Evolutionary conservation across 2,797 vertebrate genomes (phyloP).

Genomic region (Nannoperca obscura): DNA sequence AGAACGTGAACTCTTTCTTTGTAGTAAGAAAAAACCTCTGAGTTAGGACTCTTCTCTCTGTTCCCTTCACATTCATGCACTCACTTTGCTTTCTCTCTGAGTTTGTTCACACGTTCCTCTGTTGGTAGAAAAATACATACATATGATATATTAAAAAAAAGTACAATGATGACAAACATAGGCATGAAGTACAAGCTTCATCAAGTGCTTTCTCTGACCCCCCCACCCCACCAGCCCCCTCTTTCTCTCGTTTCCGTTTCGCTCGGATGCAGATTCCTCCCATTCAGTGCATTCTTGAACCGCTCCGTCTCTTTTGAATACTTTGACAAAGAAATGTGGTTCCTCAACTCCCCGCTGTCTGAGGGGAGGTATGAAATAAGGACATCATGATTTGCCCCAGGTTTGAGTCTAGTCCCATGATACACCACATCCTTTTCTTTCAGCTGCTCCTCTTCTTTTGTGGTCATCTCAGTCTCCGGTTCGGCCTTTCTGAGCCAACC

Average conservation of each 20-base stretch:
- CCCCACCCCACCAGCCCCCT: constrained; percentile 17
- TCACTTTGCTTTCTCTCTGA: constrained; percentile 57
- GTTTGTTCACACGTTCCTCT: constrained; percentile 66
- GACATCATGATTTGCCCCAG: constrained; percentile 26
- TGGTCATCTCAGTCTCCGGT: constrained; percentile 21
- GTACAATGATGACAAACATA: constrained; percentile 79
- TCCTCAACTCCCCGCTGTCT: constrained; percentile 25
- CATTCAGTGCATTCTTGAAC: constrained; percentile 62
- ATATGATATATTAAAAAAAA: constrained; percentile 79
- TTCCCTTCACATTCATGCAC: constrained; percentile 75
- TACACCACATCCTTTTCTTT: background rate
- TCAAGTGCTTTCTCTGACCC: constrained; percentile 79
- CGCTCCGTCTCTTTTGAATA: constrained; percentile 13
- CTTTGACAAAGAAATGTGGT: constrained; percentile 21
- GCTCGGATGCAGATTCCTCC: constrained; percentile 44
- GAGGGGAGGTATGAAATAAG: constrained; percentile 20
- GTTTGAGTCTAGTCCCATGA: constrained; percentile 14
- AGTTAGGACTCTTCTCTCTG: constrained; percentile 47
- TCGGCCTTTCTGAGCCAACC: background rate
- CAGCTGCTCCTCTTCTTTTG: background rate
- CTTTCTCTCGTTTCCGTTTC: background rate
- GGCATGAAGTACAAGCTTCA: constrained; percentile 76
- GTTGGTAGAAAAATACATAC: constrained; percentile 87
- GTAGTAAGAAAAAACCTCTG: constrained; percentile 35
- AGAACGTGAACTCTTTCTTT: constrained; percentile 61